phyloP scores from a whole-genome alignment of 2,113 vertebrate species.

The Labrus mixtus region DNA sequence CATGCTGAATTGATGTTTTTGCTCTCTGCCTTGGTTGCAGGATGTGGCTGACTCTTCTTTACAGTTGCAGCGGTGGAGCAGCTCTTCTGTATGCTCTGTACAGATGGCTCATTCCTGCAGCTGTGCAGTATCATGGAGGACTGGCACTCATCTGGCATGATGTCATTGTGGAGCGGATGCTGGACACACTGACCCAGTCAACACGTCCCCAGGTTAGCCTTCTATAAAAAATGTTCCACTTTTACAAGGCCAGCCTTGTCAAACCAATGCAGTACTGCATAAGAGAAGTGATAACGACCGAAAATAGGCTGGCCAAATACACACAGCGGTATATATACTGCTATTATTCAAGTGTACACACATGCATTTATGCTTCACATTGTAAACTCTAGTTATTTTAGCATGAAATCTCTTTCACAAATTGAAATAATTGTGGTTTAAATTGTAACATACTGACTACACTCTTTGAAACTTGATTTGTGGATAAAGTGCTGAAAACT shows the following conservation, averaged over 20 bases:
- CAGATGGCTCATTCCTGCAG: conserved; percentile 73
- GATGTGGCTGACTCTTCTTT: conserved; percentile 74
- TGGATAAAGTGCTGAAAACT: too few relatives aligned
- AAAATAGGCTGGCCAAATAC: too few relatives aligned
- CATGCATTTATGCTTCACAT: too few relatives aligned
- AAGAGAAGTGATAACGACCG: too few relatives aligned
- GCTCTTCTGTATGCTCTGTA: conserved; percentile 71
- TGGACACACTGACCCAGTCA: conserved; percentile 75
- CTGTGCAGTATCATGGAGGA: conserved; percentile 72
- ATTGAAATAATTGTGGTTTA: too few relatives aligned
- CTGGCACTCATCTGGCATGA: conserved; percentile 80
- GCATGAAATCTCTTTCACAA: too few relatives aligned
- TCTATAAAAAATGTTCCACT: neutral
- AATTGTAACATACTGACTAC: too few relatives aligned
- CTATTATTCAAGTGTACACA: too few relatives aligned
- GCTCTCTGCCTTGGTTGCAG: conserved; percentile 43
- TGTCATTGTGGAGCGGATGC: conserved; percentile 65
- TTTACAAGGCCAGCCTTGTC: neutral
- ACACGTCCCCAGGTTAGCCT: conserved; percentile 79
- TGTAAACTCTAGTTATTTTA: too few relatives aligned
- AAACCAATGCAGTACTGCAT: too few relatives aligned
- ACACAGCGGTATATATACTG: too few relatives aligned
- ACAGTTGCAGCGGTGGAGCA: conserved; percentile 63
- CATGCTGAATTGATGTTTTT: neutral
- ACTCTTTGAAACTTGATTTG: too few relatives aligned